Percentiles rank a stretch among this genome's conserved stretches.
phyloP scores from a whole-genome alignment of 2,113 vertebrate species.

The Paradoxurus hermaphroditus region DNA sequence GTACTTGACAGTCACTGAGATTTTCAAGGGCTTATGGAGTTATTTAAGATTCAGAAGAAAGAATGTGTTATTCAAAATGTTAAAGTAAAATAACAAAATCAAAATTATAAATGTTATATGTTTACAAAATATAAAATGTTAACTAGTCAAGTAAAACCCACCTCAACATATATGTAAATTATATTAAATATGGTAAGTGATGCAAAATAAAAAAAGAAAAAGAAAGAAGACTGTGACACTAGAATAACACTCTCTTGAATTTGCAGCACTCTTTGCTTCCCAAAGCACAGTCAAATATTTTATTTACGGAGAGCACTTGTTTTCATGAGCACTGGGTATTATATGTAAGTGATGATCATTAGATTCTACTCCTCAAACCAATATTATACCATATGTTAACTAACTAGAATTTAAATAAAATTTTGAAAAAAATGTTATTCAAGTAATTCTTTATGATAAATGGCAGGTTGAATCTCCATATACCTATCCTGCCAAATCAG shows the following conservation, averaged over 20 bases:
- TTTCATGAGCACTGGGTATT: too few species aligned
- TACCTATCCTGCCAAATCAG: not conserved
- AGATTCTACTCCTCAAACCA: too few species aligned
- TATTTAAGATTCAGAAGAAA: not conserved
- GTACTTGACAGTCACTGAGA: not conserved
- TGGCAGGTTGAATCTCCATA: not conserved
- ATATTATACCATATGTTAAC: too few species aligned
- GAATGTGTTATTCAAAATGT: not conserved
- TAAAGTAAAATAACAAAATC: constrained; percentile 27
- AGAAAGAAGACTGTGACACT: not conserved
- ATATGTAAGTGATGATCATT: too few species aligned
- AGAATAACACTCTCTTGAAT: not conserved
- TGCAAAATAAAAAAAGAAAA: not conserved
- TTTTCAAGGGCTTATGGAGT: not conserved
- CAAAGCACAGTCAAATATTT: not conserved
- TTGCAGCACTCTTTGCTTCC: not conserved
- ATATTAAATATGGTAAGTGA: not conserved
- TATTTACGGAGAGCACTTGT: not conserved
- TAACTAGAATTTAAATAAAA: too few species aligned
- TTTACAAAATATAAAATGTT: not conserved
- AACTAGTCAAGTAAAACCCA: not conserved
- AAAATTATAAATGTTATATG: not conserved
- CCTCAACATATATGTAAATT: not conserved
- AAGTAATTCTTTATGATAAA: constrained; percentile 17
- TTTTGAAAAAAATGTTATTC: not conserved